phyloP scores from a whole-genome alignment of 2,113 vertebrate species.

The Glareola pratincola region DNA sequence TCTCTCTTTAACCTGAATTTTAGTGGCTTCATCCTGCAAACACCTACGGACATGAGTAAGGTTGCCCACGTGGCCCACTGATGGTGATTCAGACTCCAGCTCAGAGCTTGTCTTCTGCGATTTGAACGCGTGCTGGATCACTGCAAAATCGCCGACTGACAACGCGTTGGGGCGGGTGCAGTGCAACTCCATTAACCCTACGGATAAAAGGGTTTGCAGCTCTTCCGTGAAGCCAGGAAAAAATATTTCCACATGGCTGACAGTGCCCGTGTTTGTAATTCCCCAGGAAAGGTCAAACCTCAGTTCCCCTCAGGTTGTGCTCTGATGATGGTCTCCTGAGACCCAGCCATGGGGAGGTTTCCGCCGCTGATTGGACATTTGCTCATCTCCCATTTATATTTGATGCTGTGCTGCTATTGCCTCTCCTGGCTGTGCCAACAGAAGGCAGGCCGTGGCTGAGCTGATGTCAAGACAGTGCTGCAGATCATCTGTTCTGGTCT shows the following conservation, averaged over 20 bases:
- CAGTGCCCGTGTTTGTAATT: not conserved
- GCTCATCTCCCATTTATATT: not conserved
- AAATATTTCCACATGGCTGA: not conserved
- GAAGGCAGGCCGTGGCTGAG: not conserved
- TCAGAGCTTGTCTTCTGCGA: not conserved
- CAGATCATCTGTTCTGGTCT: not conserved
- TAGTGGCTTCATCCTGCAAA: not conserved
- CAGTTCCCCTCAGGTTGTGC: not conserved
- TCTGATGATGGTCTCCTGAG: not conserved
- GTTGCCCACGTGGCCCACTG: not conserved
- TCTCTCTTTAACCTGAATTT: not conserved
- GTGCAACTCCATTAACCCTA: not conserved
- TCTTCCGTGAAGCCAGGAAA: not conserved
- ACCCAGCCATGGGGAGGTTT: not conserved
- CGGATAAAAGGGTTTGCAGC: not conserved
- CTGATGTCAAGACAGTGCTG: not conserved
- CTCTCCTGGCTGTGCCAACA: not conserved
- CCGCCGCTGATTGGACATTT: not conserved
- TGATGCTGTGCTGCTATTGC: not conserved
- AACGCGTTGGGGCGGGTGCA: rapidly evolving
- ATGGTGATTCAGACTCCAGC: not conserved
- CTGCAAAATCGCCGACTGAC: not conserved
- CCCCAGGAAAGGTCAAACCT: not conserved
- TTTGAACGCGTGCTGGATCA: not conserved
- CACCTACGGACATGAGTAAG: constrained; percentile 10